Base-by-base conservation (phyloP, 2,113 vertebrate species). In the Colaptes auratus region DNA sequence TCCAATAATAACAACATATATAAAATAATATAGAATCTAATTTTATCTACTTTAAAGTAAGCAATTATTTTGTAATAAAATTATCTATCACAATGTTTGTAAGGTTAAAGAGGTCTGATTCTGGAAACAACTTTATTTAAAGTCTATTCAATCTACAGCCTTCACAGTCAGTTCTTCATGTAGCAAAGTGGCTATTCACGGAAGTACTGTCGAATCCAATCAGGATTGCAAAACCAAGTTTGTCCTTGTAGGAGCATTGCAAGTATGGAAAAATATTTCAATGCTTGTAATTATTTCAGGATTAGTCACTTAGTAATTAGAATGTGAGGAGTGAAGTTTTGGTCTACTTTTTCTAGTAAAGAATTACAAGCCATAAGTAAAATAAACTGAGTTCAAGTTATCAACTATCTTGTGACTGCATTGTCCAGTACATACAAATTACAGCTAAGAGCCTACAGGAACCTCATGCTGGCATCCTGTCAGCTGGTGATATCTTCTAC, bases 201-300 rank as follows among this genome's bases (percentile, higher is more conserved):
- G 42, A 59, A 77, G 17, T 7, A 27, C 5, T 15, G 9, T 36
- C 85, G 46, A 28, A 31, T 27, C 13, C 56, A 55, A 82, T 56
- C 33, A 65, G 58, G 42, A 66, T 89, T 96, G 79, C 89, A 95
- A 93, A 92, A 92, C 52, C 24, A 16, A 82, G 17, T 72, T 82
- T 76, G 39, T 66, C 33, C 59, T 79, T 77, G 46, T 55, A 73
- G 59, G 64, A 63, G 27, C 46, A 74, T 90, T 94, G 87, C 78
- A 91, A 81, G 59, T 66, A 56, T 31, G 73, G 80, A 93, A 95
- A 96, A 88, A 64, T 67, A 42, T 87, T 92, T 90, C 69, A 84
- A 24, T 79, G 58, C 44, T 94, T 83, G 13, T 53, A 86, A 63
- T 92, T 75, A 73, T 94, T 94, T 96, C 80, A 83, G 25, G 78